Percentiles rank a stretch among this genome's conserved stretches.
Evolutionary conservation across 2,113 vertebrate species (phyloP).

Genomic region (Actinemys pallida): DNA sequence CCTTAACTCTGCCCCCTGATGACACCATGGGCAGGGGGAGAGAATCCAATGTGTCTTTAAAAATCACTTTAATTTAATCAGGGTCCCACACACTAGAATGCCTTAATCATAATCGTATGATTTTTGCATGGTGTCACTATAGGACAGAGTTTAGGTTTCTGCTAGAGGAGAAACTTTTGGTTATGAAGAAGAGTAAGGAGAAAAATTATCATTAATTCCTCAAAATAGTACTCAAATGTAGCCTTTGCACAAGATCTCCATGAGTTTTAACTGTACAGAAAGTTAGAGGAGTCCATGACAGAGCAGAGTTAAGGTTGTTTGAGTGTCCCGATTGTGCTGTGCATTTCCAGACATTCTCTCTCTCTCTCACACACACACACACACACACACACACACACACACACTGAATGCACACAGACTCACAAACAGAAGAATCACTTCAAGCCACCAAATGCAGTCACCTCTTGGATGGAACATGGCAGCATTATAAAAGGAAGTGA

Average conservation of each 20-base stretch:
- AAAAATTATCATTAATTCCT: background rate
- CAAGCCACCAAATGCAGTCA: conserved; percentile 40
- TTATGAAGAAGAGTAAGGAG: background rate
- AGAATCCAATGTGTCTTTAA: background rate
- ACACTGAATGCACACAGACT: background rate
- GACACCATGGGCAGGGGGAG: background rate
- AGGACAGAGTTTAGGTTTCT: background rate
- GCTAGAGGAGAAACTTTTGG: background rate
- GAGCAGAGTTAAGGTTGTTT: background rate
- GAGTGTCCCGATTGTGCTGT: background rate
- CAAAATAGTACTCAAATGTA: background rate
- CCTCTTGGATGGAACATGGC: conserved; percentile 4
- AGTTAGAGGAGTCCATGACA: background rate
- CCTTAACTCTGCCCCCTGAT: background rate
- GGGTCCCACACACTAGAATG: accelerated
- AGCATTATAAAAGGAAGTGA: background rate
- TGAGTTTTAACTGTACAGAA: conserved; percentile 21
- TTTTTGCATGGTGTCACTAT: background rate
- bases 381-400: background rate
- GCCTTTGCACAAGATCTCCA: background rate
- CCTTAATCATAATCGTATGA: background rate
- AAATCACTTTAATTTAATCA: background rate
- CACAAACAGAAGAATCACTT: conserved; percentile 45
- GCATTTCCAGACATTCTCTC: background rate
- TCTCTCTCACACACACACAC: background rate